phyloP scores from a whole-genome alignment of 2,113 vertebrate genomes.

The Aptenodytes patagonicus region DNA sequence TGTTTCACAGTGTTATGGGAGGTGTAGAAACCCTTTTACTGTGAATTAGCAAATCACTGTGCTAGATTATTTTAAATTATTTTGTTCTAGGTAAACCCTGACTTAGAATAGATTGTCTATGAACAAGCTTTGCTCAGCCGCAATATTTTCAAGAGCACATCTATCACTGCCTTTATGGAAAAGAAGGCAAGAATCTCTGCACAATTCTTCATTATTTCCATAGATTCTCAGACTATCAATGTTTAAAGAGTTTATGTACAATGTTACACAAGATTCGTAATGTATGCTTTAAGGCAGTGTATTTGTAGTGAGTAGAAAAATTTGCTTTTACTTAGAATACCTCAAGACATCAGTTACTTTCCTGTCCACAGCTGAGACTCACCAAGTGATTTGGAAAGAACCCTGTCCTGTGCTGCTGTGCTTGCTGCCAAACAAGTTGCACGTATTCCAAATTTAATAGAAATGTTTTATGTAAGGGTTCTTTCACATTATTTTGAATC shows the following conservation, averaged over 20 bases:
- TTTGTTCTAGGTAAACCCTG: not conserved
- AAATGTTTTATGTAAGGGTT: not conserved
- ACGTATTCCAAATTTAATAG: not conserved
- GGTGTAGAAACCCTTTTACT: not conserved
- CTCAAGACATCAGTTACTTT: not conserved
- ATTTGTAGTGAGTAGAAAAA: not conserved
- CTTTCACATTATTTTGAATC: not conserved
- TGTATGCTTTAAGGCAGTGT: not conserved
- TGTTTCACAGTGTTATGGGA: not conserved
- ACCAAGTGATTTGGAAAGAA: not conserved
- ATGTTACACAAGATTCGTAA: not conserved
- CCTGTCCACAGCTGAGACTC: not conserved
- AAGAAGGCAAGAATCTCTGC: not conserved
- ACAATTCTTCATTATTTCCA: not conserved
- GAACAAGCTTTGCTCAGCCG: not conserved
- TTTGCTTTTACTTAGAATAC: not conserved
- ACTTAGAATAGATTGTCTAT: not conserved
- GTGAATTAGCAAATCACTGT: not conserved
- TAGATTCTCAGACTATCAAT: not conserved
- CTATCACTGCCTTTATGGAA: not conserved
- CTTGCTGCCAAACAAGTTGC: not conserved
- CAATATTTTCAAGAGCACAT: not conserved
- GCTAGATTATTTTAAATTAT: constrained; percentile 12
- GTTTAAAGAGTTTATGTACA: not conserved
- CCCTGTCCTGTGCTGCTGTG: not conserved